These are phyloP conservation scores for Odontothrips loti DNA, from an alignment of 2,888 invertebrate species.

Conservation along the genomic window DNA sequence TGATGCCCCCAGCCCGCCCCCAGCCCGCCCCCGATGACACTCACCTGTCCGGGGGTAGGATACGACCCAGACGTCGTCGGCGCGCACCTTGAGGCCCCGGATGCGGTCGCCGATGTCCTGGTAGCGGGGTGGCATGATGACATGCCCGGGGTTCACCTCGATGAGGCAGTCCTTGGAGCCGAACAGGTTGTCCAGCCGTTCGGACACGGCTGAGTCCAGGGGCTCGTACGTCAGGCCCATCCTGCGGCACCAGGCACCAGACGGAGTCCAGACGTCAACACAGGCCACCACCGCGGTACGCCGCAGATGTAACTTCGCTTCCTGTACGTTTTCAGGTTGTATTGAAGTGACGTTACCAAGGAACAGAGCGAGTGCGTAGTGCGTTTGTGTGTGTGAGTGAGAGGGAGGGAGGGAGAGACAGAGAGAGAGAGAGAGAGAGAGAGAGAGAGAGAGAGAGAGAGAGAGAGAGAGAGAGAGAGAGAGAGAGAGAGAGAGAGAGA, in stretches of 20 bases:
- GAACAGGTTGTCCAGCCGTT: slow-evolving; percentile 62
- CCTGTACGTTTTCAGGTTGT: too few species aligned
- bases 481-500: too few species aligned
- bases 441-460: too few species aligned
- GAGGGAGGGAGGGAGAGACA: too few species aligned
- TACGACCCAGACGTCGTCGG: slow-evolving; percentile 78
- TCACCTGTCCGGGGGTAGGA: slow-evolving; percentile 86
- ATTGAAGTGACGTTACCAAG: too few species aligned
- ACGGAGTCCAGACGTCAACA: too few species aligned
- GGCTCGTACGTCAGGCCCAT: slow-evolving; percentile 54
- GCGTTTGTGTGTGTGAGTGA: too few species aligned
- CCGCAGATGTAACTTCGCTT: background rate
- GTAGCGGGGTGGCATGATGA: slow-evolving; percentile 66
- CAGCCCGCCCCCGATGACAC: slow-evolving; percentile 34
- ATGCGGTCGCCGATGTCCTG: slow-evolving; percentile 65
- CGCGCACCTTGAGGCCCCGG: slow-evolving; percentile 63
- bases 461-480: too few species aligned
- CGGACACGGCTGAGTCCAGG: slow-evolving; percentile 56
- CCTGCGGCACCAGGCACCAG: too few species aligned
- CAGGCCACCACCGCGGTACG: background rate
- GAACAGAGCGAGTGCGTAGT: too few species aligned
- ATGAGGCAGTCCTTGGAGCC: slow-evolving; percentile 65
- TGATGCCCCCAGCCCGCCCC: too few species aligned
- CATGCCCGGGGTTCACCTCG: slow-evolving; percentile 66
- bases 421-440: too few species aligned